Evolutionary conservation across 2,113 vertebrate species (phyloP), one percentile per base, ranked within the genome.

Genomic region (Pomatostomus ruficeps): DNA sequence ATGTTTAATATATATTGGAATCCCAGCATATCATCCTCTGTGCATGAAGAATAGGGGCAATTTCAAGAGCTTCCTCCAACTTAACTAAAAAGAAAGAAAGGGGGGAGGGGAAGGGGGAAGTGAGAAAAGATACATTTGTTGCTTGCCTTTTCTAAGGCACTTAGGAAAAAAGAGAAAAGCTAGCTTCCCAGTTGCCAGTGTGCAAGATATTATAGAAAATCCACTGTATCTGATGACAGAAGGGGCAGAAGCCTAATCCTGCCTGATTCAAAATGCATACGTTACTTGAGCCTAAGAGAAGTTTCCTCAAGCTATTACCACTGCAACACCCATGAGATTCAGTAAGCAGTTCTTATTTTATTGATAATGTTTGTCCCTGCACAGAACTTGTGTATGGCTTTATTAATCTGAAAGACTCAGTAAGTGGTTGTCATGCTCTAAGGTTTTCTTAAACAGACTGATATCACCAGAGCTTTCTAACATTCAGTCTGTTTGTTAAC

Each of bases 341-440:
- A 85, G 54, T 43, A 72, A 82, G 26, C 26, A 68, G 19, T 40
- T 94, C 58, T 82, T 84, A 72, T 52, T 92, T 92, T 92, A 92
- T 51, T 88, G 81, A 77, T 80, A 91, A 78, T 65, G 21, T 72
- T 82, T 88, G 29, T 52, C 81, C 81, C 57, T 87, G 57, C 75
- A 14, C 59, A 84, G 72, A 94, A 87, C 49, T 59, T 83, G 42
- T 73, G 33, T 36, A 75, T 9, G 38, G 28, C 57, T 95, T 92
- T 90, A 95, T 94, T 95, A 96, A 91, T 95, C 78, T 92, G 93
- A 96, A 96, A 91, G 75, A 83, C 67, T 85, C 83, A 80, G 63
- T 46, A 95, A 93, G 84, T 22, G 68, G 45, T 57, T 95, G 51
- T 92, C 92, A 92, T 61, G 54, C 33, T 86, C 71, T 83, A 86